A percentile compares a stretch with the other conserved stretches of the same genome.
phyloP scores from a whole-genome alignment of 2,113 vertebrate genomes.

The Lampris incognitus region DNA sequence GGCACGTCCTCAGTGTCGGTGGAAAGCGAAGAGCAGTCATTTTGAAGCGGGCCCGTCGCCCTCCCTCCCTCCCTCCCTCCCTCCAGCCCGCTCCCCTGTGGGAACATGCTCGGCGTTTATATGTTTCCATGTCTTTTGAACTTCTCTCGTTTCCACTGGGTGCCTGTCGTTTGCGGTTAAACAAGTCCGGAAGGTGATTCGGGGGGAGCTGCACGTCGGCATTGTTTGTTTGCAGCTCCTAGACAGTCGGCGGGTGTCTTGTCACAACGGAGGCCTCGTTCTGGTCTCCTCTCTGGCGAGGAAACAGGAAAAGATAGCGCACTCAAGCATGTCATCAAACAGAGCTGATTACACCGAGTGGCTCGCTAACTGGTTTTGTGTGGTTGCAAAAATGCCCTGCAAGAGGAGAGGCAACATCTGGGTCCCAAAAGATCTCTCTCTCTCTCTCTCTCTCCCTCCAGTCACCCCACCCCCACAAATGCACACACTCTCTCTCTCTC shows the following conservation, averaged over 20 bases:
- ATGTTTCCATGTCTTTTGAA: conserved; percentile 21
- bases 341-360: conserved; percentile 33
- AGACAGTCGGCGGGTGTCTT: not conserved
- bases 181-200: conserved; percentile 17
- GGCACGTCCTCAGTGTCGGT: conserved; percentile 3
- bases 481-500: conserved; percentile 43
- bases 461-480: conserved; percentile 21
- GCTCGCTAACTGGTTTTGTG: conserved; percentile 20
- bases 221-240: not conserved
- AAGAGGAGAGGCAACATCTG: conserved; percentile 58
- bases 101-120: conserved; percentile 1
- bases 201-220: not conserved
- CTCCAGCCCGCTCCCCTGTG: not conserved
- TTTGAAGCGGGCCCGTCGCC: conserved; percentile 17
- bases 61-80: not conserved
- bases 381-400: conserved; percentile 31
- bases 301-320: conserved; percentile 3
- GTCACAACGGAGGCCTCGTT: not conserved
- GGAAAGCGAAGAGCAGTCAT: conserved; percentile 26
- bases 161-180: conserved; percentile 12
- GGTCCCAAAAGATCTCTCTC: conserved; percentile 32
- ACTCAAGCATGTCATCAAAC: conserved; percentile 47
- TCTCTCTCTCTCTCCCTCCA: conserved; percentile 1
- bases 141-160: not conserved
- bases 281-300: conserved; percentile 9